phyloP scores from a whole-genome alignment of 2,888 invertebrate genomes.

The Mycogona germanica region DNA sequence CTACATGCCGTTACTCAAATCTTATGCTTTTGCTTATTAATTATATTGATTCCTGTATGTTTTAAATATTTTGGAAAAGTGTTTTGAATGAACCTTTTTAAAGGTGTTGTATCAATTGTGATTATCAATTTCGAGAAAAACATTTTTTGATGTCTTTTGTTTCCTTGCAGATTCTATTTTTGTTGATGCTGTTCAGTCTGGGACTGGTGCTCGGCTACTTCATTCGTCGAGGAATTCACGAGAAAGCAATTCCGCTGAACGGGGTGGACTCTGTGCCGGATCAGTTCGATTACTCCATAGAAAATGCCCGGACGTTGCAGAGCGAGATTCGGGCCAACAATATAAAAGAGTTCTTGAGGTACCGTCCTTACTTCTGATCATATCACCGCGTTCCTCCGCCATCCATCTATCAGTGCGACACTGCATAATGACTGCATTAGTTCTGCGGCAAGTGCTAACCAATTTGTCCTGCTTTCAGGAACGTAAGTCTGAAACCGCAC shows the following conservation, averaged over 20 bases:
- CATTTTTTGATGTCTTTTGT: neutral
- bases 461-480: conserved; percentile 4
- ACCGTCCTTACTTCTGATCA: neutral
- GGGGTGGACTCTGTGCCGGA: neutral
- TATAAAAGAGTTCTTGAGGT: conserved; percentile 18
- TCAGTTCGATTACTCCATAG: neutral
- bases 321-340: conserved; percentile 8
- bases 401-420: too few relatives aligned
- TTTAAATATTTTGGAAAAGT: too few relatives aligned
- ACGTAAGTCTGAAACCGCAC: conserved; percentile 17
- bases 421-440: neutral
- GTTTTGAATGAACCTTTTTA: too few relatives aligned
- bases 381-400: too few relatives aligned
- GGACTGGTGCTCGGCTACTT: conserved; percentile 17
- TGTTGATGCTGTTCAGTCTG: conserved; percentile 14
- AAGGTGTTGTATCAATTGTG: too few relatives aligned
- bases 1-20: too few relatives aligned
- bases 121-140: too few relatives aligned
- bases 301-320: conserved; percentile 1
- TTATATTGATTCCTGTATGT: too few relatives aligned
- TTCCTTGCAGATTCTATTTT: conserved; percentile 11
- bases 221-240: conserved; percentile 11
- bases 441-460: neutral
- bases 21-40: neutral
- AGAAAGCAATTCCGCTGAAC: neutral